These are phyloP conservation scores for Sprattus sprattus DNA, from an alignment of 2,113 vertebrate genomes.

Conservation along the genomic window DNA sequence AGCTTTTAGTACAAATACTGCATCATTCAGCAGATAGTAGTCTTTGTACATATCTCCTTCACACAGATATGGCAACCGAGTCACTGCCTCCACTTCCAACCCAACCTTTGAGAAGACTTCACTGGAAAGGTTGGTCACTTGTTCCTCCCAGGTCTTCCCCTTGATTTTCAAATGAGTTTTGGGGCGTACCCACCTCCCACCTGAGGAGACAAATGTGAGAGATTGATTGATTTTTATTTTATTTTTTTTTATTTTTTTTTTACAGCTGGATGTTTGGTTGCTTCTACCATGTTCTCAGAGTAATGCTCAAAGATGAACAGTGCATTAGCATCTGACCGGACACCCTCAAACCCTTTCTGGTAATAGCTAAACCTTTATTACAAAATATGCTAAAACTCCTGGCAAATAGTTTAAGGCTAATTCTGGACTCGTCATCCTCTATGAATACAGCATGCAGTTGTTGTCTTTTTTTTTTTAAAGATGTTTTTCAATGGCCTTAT, in stretches of 20 bases:
- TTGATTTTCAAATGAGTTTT: constrained; percentile 82
- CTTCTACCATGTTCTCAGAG: neutral
- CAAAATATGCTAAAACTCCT: too few species aligned
- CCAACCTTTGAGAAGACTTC: constrained; percentile 83
- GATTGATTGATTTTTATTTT: neutral
- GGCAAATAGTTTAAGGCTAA: too few species aligned
- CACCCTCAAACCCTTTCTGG: neutral
- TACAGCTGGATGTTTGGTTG: neutral
- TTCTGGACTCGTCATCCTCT: too few species aligned
- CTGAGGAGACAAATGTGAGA: constrained; percentile 56
- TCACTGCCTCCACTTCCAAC: constrained; percentile 90
- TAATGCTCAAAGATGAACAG: neutral
- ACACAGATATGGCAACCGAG: constrained; percentile 93
- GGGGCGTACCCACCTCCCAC: constrained; percentile 93
- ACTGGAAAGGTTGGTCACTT: constrained; percentile 85
- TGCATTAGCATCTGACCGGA: neutral
- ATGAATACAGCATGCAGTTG: too few species aligned
- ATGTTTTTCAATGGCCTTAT: too few species aligned
- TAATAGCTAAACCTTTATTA: too few species aligned
- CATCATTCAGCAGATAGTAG: constrained; percentile 94
- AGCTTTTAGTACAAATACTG: constrained; percentile 87
- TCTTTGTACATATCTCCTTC: constrained; percentile 98
- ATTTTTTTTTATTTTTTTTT: neutral
- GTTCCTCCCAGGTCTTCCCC: constrained; percentile 94
- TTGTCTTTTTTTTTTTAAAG: too few species aligned